Base-by-base conservation (phyloP, 2,113 vertebrate species). In the Garra rufa region DNA sequence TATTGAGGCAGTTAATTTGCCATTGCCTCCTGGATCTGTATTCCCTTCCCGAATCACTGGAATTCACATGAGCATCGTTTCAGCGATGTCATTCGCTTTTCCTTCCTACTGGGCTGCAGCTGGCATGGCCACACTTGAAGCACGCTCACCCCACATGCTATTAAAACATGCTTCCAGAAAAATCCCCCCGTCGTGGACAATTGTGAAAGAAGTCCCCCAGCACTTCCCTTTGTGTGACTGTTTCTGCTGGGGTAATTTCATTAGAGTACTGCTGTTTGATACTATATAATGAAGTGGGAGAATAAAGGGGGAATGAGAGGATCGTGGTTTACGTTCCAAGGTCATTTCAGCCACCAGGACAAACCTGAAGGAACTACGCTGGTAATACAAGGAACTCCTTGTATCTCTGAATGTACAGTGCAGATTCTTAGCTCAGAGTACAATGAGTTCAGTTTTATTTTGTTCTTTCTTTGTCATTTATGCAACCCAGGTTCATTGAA, bases 1-100 rank as follows among this genome's bases (percentile, higher is more conserved):
- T 88, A 91, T 89, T 90, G 89, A 93, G 88, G 92, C 92, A 91
- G 91, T 90, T 93, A 92, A 94, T 94, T 89, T 85, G 81, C 89
- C 85, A 76, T 90, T 91, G 90, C 88, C 67, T 87, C 82, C 85
- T 85, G 85, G 87, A 94, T 92, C 89, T 83, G 82, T 83, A 87
- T 85, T 83, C 82, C 87, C 84, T 81, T 87, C 85, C 85, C 65
- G 77, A 80, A 88, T 88, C 87, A 88, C 82, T 84, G 84, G 48
- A 83, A 87, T 90, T 91, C 84, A 71, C 84, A 50, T 55, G 46
- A 63, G 85, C 74, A 43, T 83, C 30, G 28, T 78, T 82, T 86
- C 80, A 52, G 59, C 44, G 65, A 73, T 81, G 69, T 84, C 57
- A 81, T 76, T 71, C 57, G 48, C 84, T 84, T 86, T 80, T 84